phyloP scores from a whole-genome alignment of 2,113 vertebrate species.

The Pollachius pollachius region DNA sequence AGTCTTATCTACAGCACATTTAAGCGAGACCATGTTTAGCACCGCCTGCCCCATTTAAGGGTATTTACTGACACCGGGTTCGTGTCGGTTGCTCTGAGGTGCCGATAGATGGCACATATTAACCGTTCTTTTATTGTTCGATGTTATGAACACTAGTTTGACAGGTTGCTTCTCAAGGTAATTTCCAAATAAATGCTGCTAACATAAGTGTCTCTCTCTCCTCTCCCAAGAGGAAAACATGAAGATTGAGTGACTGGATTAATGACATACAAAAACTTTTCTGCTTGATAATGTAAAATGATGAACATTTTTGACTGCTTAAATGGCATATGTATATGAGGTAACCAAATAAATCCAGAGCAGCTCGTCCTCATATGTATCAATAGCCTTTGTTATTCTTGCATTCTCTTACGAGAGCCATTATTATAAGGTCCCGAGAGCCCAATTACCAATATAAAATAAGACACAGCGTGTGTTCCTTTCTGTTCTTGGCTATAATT shows the following conservation, averaged over 20 bases:
- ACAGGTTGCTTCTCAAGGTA: constrained; percentile 5
- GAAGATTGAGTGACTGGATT: no score
- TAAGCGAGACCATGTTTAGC: no score
- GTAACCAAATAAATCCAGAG: no score
- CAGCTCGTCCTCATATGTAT: not conserved
- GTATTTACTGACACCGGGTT: not conserved
- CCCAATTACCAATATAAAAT: constrained; percentile 8
- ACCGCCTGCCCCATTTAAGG: no score
- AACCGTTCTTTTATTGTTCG: no score
- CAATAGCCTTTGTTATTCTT: not conserved
- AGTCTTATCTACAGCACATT: no score
- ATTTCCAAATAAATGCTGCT: constrained; percentile 7
- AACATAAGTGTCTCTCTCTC: no score
- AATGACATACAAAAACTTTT: no score
- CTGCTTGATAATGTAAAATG: no score
- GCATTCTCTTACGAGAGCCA: not conserved
- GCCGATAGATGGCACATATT: not conserved
- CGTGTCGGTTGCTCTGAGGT: not conserved
- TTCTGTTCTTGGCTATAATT: not conserved
- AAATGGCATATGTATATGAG: no score
- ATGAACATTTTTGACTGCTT: no score
- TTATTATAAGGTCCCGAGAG: constrained; percentile 8
- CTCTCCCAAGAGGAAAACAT: no score
- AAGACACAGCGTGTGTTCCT: not conserved
- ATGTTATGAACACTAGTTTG: not conserved